These are phyloP conservation scores for Dicerorhinus sumatrensis DNA, from an alignment of 2,113 vertebrate species.

Conservation along the genomic window DNA sequence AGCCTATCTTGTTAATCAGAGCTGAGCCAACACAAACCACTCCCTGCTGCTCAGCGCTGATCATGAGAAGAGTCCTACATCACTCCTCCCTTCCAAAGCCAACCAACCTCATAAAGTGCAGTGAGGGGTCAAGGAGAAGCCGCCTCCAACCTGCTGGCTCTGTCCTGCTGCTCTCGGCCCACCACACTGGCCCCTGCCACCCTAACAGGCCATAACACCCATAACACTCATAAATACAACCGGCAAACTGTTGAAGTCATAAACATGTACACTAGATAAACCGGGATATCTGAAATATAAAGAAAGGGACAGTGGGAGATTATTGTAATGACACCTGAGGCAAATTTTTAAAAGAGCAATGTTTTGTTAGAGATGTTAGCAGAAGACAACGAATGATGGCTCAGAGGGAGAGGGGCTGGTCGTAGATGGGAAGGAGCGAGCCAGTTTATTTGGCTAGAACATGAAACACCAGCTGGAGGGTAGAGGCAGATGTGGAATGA, in stretches of 20 bases:
- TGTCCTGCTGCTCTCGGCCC: background rate
- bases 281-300: background rate
- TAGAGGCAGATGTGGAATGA: background rate
- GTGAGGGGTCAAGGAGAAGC: background rate
- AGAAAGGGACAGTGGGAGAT: background rate
- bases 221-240: background rate
- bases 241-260: background rate
- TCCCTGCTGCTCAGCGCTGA: background rate
- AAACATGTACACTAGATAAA: background rate
- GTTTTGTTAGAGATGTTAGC: background rate
- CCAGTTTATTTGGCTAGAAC: background rate
- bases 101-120: background rate
- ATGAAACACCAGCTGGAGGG: background rate
- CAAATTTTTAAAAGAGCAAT: background rate
- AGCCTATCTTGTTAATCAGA: conserved; percentile 58
- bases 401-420: background rate
- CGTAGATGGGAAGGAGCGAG: background rate
- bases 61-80: background rate
- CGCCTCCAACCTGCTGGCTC: background rate
- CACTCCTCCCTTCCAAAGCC: background rate
- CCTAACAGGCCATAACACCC: background rate
- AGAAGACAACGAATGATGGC: background rate
- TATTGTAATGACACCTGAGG: background rate
- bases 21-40: background rate
- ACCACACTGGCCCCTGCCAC: no score